A percentile compares a stretch with the other conserved stretches of the same genome.
These are phyloP conservation scores for Limnodromus scolopaceus DNA, from an alignment of 2,797 vertebrate genomes.

Conservation along the genomic window DNA sequence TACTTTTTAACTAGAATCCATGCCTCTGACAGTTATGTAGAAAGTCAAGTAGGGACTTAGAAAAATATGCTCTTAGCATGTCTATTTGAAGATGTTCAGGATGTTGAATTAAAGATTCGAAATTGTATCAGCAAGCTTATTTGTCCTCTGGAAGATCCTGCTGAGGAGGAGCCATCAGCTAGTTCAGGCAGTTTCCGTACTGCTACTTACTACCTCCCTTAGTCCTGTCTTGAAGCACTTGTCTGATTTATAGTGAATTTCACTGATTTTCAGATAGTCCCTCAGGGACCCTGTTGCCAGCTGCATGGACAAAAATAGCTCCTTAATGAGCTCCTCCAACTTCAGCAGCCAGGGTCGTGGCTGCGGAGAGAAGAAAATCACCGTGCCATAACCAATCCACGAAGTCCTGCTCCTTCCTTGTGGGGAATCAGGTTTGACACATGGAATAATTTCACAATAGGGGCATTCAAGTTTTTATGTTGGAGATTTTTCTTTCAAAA, in stretches of 20 bases:
- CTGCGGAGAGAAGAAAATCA: not conserved
- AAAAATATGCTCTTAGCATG: not conserved
- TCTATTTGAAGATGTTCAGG: not conserved
- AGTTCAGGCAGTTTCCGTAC: not conserved
- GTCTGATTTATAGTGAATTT: not conserved
- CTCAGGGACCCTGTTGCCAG: not conserved
- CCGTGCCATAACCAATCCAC: not conserved
- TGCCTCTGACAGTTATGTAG: not conserved
- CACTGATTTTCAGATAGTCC: not conserved
- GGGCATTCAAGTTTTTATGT: not conserved
- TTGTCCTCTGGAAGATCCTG: not conserved
- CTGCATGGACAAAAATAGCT: conserved; percentile 41
- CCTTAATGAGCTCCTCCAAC: not conserved
- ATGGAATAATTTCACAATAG: not conserved
- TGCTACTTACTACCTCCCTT: not conserved
- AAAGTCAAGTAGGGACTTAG: not conserved
- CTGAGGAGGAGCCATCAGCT: not conserved
- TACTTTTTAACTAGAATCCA: not conserved
- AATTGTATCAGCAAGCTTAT: not conserved
- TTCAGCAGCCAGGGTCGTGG: not conserved
- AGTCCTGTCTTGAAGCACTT: not conserved
- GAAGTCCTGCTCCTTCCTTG: not conserved
- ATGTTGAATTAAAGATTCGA: not conserved
- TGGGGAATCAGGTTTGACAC: not conserved
- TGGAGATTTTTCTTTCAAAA: not conserved